These are phyloP conservation scores for Apeltes quadracus DNA, from an alignment of 2,113 vertebrate species.

Conservation along the genomic window DNA sequence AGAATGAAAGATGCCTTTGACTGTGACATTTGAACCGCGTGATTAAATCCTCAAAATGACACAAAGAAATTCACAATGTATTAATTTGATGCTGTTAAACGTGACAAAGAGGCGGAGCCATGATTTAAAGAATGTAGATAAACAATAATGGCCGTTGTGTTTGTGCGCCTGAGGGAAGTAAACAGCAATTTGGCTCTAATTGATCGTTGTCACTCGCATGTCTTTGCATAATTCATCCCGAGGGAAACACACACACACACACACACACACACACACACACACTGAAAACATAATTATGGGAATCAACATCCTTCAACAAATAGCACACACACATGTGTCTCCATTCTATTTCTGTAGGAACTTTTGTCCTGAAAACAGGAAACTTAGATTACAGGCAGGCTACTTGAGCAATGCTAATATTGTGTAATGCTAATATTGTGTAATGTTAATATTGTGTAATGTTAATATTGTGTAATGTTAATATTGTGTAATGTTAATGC, in stretches of 20 bases:
- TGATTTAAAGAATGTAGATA: conserved; percentile 31
- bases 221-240: background rate
- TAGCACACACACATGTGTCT: background rate
- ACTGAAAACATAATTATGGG: background rate
- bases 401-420: no score
- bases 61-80: background rate
- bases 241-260: background rate
- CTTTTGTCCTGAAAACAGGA: background rate
- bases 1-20: no score
- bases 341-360: background rate
- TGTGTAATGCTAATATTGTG: no score
- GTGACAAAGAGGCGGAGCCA: background rate
- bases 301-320: background rate
- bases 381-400: background rate
- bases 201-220: background rate
- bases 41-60: conserved; percentile 5
- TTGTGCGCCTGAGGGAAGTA: conserved; percentile 7
- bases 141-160: conserved; percentile 37
- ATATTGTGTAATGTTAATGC: no score
- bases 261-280: background rate
- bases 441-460: no score
- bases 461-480: no score
- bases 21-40: background rate
- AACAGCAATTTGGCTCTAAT: conserved; percentile 24
- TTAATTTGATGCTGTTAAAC: conserved; percentile 7